phyloP scores from a whole-genome alignment of 2,888 invertebrate genomes.

The Portevinia maculata region DNA sequence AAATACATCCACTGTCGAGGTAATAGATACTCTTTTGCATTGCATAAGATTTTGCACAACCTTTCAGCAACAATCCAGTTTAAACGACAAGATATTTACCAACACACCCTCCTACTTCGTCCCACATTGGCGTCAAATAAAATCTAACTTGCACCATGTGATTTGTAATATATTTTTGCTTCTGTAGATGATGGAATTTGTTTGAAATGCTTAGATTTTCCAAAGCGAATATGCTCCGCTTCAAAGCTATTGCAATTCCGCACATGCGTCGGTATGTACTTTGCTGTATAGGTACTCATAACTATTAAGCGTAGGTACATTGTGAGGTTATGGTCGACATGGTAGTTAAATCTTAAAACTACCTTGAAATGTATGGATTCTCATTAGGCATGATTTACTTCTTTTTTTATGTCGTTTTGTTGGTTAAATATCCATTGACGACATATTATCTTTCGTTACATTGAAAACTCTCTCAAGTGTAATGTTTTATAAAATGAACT shows the following conservation, averaged over 20 bases:
- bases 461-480: no score
- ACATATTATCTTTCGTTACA: no score
- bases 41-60: conserved; percentile 2
- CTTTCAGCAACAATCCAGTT: conserved; percentile 21
- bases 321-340: background rate
- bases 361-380: background rate
- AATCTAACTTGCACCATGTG: background rate
- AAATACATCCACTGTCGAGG: background rate
- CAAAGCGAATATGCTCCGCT: background rate
- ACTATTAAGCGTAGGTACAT: background rate
- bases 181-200: background rate
- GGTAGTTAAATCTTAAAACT: background rate
- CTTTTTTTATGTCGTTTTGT: no score
- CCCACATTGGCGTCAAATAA: conserved; percentile 3
- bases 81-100: conserved; percentile 30
- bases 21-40: background rate
- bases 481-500: no score
- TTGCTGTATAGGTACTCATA: background rate
- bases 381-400: background rate
- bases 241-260: background rate
- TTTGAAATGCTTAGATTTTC: background rate
- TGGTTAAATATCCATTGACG: no score
- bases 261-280: background rate
- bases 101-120: no score
- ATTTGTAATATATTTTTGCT: background rate